phyloP scores from a whole-genome alignment of 2,113 vertebrate species.

The Calypte anna region DNA sequence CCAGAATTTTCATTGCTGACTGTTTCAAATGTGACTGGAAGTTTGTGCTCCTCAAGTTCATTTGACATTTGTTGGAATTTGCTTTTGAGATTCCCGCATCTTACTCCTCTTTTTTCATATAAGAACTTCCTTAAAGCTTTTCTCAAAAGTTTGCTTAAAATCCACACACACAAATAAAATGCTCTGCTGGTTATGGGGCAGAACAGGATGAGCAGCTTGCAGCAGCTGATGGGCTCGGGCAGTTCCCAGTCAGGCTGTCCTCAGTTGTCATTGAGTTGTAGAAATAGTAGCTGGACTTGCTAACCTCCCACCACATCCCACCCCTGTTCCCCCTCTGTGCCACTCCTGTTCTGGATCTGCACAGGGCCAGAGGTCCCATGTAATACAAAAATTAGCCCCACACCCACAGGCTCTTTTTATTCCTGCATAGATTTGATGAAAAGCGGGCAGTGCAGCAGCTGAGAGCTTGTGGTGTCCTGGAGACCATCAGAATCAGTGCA shows the following conservation, averaged over 20 bases:
- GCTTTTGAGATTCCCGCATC: background rate
- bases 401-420: background rate
- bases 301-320: background rate
- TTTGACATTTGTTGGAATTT: background rate
- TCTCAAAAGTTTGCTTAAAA: background rate
- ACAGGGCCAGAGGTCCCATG: background rate
- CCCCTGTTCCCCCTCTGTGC: background rate
- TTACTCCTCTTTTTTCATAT: background rate
- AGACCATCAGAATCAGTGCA: constrained; percentile 97
- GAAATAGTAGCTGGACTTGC: background rate
- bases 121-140: background rate
- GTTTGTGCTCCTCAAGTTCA: background rate
- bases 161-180: background rate
- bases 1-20: background rate
- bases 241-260: background rate
- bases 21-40: background rate
- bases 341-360: background rate
- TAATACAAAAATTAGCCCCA: background rate
- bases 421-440: constrained; percentile 88
- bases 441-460: constrained; percentile 97
- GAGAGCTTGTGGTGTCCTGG: constrained; percentile 94
- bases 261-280: background rate
- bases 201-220: background rate
- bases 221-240: fast-evolving
- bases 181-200: background rate